phyloP scores from a whole-genome alignment of 2,888 invertebrate genomes.

The Pyrochroa serraticornis region DNA sequence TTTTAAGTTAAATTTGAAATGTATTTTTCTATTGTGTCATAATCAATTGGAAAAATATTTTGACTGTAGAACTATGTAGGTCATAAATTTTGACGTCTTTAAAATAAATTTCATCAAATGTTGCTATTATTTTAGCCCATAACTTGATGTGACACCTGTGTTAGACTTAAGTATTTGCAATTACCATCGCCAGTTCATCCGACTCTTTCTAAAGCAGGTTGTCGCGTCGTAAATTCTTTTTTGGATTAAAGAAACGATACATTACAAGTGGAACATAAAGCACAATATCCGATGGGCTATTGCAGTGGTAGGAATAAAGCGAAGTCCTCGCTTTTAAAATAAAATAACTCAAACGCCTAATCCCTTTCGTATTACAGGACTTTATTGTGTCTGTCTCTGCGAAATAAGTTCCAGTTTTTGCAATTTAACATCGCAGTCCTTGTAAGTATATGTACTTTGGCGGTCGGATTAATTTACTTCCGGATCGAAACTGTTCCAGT shows the following conservation, averaged over 20 bases:
- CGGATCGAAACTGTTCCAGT: background rate
- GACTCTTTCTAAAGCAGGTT: background rate
- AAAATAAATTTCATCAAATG: no score
- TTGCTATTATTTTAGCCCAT: no score
- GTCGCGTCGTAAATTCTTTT: slow-evolving; percentile 3
- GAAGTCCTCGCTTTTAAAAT: slow-evolving; percentile 13
- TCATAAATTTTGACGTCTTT: no score
- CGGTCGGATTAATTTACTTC: slow-evolving; percentile 18
- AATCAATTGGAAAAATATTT: no score
- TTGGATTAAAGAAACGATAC: slow-evolving; percentile 21
- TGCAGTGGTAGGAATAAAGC: slow-evolving; percentile 13
- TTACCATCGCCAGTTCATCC: no score
- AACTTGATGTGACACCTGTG: no score
- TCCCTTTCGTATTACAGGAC: slow-evolving; percentile 6
- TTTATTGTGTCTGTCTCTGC: slow-evolving; percentile 11
- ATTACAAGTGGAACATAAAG: slow-evolving; percentile 19
- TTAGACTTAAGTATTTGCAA: no score
- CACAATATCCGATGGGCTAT: slow-evolving; percentile 14
- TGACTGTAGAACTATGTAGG: no score
- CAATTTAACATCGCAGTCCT: slow-evolving; percentile 7
- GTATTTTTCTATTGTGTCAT: no score
- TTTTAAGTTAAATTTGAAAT: no score
- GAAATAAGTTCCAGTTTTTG: slow-evolving; percentile 12
- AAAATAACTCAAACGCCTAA: slow-evolving; percentile 13
- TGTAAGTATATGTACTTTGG: slow-evolving; percentile 7